Conservation (phyloP, 92 coral and sea anemone genomes). For the Epizoanthus stellaris region DNA sequence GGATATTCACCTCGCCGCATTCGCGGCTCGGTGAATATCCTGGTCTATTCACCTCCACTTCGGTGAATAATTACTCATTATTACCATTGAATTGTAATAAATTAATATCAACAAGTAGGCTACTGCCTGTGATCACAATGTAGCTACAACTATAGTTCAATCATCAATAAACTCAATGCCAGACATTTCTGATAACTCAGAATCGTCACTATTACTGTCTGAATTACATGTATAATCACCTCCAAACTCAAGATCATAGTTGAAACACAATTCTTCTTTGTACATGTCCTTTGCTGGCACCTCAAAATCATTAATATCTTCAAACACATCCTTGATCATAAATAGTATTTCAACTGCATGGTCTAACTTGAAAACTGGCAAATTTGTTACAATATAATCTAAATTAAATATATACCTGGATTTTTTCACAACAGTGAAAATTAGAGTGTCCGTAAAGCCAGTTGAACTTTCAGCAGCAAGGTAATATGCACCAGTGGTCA, state of each 20-base stretch:
- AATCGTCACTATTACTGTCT: not conserved
- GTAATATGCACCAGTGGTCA: no score
- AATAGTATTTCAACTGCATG: conserved; percentile 33
- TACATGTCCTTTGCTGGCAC: not conserved
- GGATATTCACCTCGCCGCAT: no score
- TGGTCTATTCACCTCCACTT: no score
- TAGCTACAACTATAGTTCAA: no score
- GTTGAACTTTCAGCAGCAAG: conserved; percentile 9
- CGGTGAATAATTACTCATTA: no score
- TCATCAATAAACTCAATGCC: not conserved
- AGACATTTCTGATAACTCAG: not conserved
- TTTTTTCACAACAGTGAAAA: not conserved
- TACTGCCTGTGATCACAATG: no score
- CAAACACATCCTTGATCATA: conserved; percentile 44
- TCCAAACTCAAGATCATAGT: conserved; percentile 6
- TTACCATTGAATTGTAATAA: no score
- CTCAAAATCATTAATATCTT: conserved; percentile 2
- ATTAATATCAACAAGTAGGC: no score
- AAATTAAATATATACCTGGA: conserved; percentile 14
- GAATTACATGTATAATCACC: conserved; percentile 3
- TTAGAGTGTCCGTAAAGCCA: not conserved
- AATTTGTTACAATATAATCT: conserved; percentile 13
- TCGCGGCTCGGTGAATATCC: no score
- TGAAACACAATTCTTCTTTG: conserved; percentile 7
- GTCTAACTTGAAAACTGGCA: conserved; percentile 25